Conservation (phyloP, 2,113 vertebrate species). For the Istiophorus platypterus region DNA sequence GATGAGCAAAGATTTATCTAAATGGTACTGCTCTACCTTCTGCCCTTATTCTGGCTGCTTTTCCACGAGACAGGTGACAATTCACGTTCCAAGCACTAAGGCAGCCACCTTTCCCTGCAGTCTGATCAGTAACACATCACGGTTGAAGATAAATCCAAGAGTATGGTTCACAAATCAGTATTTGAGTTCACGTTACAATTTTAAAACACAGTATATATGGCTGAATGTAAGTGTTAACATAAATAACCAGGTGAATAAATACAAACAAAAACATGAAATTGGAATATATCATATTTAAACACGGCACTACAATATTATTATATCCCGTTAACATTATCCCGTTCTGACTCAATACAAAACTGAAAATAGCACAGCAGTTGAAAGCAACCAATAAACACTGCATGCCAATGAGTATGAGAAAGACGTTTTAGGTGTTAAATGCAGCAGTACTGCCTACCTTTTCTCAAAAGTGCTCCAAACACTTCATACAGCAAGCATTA, state of each 20-base stretch:
- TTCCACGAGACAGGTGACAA: neutral
- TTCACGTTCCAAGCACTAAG: neutral
- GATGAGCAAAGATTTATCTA: neutral
- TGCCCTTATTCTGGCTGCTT: neutral
- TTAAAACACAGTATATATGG: neutral
- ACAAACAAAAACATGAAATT: neutral
- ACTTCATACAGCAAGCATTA: slow-evolving; percentile 85
- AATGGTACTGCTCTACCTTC: neutral
- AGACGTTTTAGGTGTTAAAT: slow-evolving; percentile 54
- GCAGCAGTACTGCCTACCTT: slow-evolving; percentile 83
- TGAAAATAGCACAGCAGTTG: neutral
- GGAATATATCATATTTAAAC: neutral
- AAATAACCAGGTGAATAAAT: neutral
- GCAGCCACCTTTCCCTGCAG: neutral
- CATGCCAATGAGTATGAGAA: slow-evolving; percentile 59
- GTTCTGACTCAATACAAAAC: slow-evolving; percentile 29
- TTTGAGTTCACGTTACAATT: no score
- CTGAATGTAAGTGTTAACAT: neutral
- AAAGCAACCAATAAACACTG: slow-evolving; percentile 53
- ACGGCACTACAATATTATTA: neutral
- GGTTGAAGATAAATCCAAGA: neutral
- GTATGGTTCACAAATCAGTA: neutral
- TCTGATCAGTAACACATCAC: neutral
- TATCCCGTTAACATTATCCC: slow-evolving; percentile 4
- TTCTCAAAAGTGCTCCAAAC: slow-evolving; percentile 87